Base-by-base conservation (phyloP, 2,797 vertebrate genomes). In the Orientallactaga sibirica region DNA sequence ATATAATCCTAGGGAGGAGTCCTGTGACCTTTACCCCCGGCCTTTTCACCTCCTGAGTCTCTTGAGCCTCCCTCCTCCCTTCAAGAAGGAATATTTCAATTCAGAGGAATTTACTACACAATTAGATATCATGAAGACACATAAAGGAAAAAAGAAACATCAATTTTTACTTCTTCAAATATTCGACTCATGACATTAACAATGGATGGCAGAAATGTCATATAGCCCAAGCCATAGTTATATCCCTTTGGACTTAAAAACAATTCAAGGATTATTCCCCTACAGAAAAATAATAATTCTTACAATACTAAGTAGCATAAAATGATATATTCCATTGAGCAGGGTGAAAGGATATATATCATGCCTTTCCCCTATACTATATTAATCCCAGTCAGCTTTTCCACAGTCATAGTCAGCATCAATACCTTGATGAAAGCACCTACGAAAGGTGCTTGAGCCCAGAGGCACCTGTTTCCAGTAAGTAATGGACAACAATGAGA, bases 361-460 rank as follows among this genome's bases (percentile, higher is more conserved):
- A 89, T 79, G 75, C 12, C 73, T 84, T 62, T 61, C 76, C 92
- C 75, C 16, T 48, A 71, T 4, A 9, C 43, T 90, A 9, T 66
- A 91, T 96, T 86, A 94, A 97, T 20, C 11, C 86, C 84, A 86
- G 6, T 52, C 64, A 75, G 37, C 43, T 97, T 96, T 92, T 93
- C 93, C 93, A 96, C 86, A 92, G 52, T 97, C 93, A 94, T 67
- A 97, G 91, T 96, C 96, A 94, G 66, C 7, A 67, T 96, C 95
- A 81, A 97, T 97, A 96, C 97, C 95, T 97, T 96, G 91, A 90
- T 80, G 82, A 68, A n/a, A 93, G 95, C 88, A 83, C 88, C 85
- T 97, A 88, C 84, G 97, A 97, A 97, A 96, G 88, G 88, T 96
- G 70, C 94, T 96, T 96, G 97, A 95, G 92, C 93, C 88, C 93